phyloP scores from a whole-genome alignment of 2,797 vertebrate genomes.

The Pseudochromis fuscus region DNA sequence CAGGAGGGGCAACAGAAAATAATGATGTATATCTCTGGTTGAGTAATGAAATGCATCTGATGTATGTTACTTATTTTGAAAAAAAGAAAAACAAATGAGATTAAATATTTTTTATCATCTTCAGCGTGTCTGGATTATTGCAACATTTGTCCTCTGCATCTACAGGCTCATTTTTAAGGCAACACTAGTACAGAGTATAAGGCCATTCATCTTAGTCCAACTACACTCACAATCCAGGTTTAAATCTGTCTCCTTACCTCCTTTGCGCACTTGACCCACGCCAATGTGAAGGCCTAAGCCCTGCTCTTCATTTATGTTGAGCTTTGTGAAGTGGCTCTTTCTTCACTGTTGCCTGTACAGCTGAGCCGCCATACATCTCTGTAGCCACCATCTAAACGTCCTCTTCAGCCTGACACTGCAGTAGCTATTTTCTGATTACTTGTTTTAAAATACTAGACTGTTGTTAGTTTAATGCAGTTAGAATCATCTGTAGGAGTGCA shows the following conservation, averaged over 20 bases:
- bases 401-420: constrained; percentile 5
- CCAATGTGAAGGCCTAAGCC: constrained; percentile 2
- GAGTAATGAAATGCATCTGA: constrained; percentile 76
- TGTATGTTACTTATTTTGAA: constrained; percentile 80
- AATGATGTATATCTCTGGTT: constrained; percentile 60
- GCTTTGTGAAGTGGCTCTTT: constrained; percentile 73
- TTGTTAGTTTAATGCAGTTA: not conserved
- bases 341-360: constrained; percentile 54
- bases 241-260: constrained; percentile 28
- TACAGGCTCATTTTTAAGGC: constrained; percentile 11
- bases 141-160: constrained; percentile 25
- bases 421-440: not conserved
- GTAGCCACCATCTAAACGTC: not conserved
- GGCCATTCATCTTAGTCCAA: constrained; percentile 42
- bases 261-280: constrained; percentile 17
- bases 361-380: constrained; percentile 32
- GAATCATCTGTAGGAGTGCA: not conserved
- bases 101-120: constrained; percentile 86
- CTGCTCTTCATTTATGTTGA: constrained; percentile 47
- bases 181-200: not conserved
- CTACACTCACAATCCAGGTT: constrained; percentile 32
- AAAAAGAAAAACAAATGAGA: constrained; percentile 56
- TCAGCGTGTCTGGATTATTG: constrained; percentile 45
- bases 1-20: constrained; percentile 29
- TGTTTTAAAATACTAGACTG: not conserved